Evolutionary conservation across 2,888 invertebrate species (phyloP).

Genomic region (Boloria selene): DNA sequence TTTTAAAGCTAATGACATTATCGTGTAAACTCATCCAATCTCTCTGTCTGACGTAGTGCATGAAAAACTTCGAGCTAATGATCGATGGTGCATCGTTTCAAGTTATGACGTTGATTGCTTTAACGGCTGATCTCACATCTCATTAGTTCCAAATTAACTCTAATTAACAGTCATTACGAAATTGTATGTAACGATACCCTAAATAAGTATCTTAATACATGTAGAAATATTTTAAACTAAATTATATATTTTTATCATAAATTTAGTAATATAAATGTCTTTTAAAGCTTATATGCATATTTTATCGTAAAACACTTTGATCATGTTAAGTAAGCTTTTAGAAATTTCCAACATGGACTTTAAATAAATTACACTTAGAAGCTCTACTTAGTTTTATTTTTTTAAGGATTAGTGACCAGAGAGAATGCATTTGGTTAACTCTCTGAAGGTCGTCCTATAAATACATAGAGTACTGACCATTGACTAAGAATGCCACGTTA

Average conservation of each 20-base stretch:
- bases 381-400: too few relatives aligned
- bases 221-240: background rate
- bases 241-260: too few relatives aligned
- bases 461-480: constrained; percentile 11
- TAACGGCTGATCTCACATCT: constrained; percentile 15
- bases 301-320: too few relatives aligned
- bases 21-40: constrained; percentile 11
- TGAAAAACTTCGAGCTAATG: constrained; percentile 19
- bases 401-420: too few relatives aligned
- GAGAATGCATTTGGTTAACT: too few relatives aligned
- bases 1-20: constrained; percentile 8
- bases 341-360: too few relatives aligned
- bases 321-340: too few relatives aligned
- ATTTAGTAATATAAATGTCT: too few relatives aligned
- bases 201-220: background rate
- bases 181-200: constrained; percentile 3
- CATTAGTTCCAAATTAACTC: constrained; percentile 25
- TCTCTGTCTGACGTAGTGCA: constrained; percentile 9
- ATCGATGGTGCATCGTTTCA: constrained; percentile 20
- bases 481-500: constrained; percentile 28
- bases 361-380: too few relatives aligned
- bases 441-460: background rate
- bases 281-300: too few relatives aligned
- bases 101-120: constrained; percentile 11
- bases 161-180: constrained; percentile 12